phyloP scores from a whole-genome alignment of 2,113 vertebrate species.

The Boulengeromyrus knoepffleri region DNA sequence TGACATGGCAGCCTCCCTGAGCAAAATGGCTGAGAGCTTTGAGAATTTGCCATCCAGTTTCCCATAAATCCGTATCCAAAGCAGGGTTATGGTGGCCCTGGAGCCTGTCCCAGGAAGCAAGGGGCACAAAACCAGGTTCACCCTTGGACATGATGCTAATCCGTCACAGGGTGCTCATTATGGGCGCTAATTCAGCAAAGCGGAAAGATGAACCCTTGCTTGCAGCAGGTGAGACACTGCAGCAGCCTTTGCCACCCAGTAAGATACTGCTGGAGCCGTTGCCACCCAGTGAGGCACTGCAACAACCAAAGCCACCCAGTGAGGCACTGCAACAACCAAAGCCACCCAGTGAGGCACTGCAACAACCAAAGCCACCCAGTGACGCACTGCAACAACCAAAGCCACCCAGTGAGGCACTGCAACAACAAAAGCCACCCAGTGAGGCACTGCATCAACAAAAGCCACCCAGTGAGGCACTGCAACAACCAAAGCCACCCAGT shows the following conservation, averaged over 20 bases:
- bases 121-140: not conserved
- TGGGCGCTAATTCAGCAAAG: not conserved
- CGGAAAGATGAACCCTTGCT: not conserved
- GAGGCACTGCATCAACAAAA: not conserved
- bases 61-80: not conserved
- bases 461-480: not conserved
- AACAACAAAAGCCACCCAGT: no score
- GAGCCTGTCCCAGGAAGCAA: not conserved
- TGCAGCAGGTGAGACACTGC: not conserved
- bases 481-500: not conserved
- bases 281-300: not conserved
- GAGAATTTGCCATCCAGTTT: not conserved
- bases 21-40: not conserved
- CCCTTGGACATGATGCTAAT: not conserved
- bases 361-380: not conserved
- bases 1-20: not conserved
- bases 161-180: not conserved
- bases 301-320: not conserved
- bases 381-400: no score
- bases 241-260: not conserved
- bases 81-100: not conserved
- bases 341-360: not conserved
- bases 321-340: not conserved
- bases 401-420: no score
- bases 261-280: no score